Percentiles rank a stretch among this genome's conserved stretches.
These are phyloP conservation scores for Lota lota DNA, from an alignment of 2,113 vertebrate genomes.

Conservation along the genomic window DNA sequence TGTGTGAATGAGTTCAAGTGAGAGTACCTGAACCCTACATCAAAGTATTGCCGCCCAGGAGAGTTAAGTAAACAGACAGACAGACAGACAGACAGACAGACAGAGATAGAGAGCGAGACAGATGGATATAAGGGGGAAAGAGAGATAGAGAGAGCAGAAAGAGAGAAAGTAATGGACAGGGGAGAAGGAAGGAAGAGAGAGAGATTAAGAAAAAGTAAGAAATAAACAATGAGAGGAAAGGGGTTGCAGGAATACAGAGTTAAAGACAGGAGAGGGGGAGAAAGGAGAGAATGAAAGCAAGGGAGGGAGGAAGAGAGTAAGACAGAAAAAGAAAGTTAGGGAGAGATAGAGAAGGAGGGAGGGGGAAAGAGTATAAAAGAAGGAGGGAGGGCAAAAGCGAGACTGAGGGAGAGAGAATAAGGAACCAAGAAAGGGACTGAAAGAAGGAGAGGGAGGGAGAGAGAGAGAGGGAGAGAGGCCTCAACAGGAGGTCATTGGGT, in stretches of 20 bases:
- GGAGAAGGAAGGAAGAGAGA: background rate
- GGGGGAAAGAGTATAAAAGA: background rate
- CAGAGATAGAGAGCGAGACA: background rate
- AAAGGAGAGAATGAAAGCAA: too few relatives aligned
- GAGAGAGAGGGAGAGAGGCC: slow-evolving; percentile 38
- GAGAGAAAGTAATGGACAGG: background rate
- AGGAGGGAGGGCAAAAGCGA: background rate
- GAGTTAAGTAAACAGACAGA: slow-evolving; percentile 1
- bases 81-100: background rate
- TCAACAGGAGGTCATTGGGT: slow-evolving; percentile 66
- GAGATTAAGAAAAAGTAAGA: background rate
- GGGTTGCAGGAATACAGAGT: too few relatives aligned
- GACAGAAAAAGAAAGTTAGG: background rate
- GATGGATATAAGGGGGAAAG: background rate
- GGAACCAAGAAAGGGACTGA: background rate
- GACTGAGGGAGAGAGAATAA: background rate
- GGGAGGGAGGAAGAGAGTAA: slow-evolving; percentile 1
- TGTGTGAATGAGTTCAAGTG: background rate
- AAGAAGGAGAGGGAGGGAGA: slow-evolving; percentile 15
- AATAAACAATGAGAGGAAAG: slow-evolving; percentile 23
- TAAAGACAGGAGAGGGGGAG: too few relatives aligned
- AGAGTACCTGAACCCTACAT: slow-evolving; percentile 57
- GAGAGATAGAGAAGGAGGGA: background rate
- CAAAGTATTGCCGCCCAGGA: slow-evolving; percentile 41
- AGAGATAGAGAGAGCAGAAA: slow-evolving; percentile 15